Evolutionary conservation across 2,113 vertebrate genomes (phyloP).

Genomic region (Aviceda subcristata): DNA sequence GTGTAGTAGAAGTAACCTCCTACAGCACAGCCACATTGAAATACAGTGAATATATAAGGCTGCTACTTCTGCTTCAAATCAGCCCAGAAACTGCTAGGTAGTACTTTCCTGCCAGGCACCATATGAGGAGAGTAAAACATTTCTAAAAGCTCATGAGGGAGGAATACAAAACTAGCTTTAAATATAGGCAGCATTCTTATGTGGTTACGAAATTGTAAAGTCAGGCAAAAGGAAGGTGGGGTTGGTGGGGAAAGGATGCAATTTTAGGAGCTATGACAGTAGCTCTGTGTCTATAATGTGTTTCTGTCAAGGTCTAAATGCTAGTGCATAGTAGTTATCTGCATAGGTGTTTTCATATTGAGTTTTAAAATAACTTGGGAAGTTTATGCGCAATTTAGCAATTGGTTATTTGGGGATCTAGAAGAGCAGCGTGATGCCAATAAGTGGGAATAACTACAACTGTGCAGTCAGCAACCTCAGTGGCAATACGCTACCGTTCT

Average conservation of each 20-base stretch:
- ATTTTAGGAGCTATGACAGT: not conserved
- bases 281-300: not conserved
- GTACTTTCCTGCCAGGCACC: not conserved
- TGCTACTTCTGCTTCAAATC: not conserved
- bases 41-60: not conserved
- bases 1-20: not conserved
- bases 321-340: not conserved
- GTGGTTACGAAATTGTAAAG: not conserved
- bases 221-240: not conserved
- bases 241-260: not conserved
- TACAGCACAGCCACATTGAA: not conserved
- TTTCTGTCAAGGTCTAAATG: not conserved
- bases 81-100: not conserved
- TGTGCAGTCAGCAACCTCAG: not conserved
- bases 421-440: not conserved
- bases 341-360: not conserved
- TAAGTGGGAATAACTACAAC: not conserved
- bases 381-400: constrained; percentile 20
- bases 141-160: not conserved
- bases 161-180: not conserved
- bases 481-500: not conserved
- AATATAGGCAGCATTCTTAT: not conserved
- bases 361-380: constrained; percentile 5
- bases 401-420: not conserved
- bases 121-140: not conserved